Conservation (phyloP, 2,888 invertebrate genomes). For the Latheticus oryzae region DNA sequence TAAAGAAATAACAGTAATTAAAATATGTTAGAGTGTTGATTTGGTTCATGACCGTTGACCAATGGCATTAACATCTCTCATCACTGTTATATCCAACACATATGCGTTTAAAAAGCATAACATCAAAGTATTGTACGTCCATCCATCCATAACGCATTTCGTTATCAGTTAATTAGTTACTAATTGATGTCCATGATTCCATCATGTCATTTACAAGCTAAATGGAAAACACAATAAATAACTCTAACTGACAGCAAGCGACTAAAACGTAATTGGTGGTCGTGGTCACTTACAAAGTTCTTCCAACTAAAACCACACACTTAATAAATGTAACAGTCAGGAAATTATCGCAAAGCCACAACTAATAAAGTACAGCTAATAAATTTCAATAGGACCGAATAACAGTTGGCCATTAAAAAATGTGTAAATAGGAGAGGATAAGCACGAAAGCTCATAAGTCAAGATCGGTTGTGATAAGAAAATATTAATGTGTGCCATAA, state of each 20-base stretch:
- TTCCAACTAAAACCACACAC: too few relatives aligned
- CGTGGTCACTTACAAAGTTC: too few relatives aligned
- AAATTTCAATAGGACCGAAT: constrained; percentile 27
- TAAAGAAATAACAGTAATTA: too few relatives aligned
- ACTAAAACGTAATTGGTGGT: too few relatives aligned
- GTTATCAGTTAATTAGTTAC: constrained; percentile 21
- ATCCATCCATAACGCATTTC: not conserved
- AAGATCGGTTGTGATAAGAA: constrained; percentile 33
- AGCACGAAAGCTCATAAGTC: constrained; percentile 49
- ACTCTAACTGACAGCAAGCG: constrained; percentile 7
- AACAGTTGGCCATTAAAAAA: constrained; percentile 33
- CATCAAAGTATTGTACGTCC: constrained; percentile 15
- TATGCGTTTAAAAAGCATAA: constrained; percentile 1
- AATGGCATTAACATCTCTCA: too few relatives aligned
- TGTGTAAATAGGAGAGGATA: constrained; percentile 38
- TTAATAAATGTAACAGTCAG: constrained; percentile 15
- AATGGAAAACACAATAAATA: constrained; percentile 2
- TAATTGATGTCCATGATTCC: constrained; percentile 13
- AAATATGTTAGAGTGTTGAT: too few relatives aligned
- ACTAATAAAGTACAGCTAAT: constrained; percentile 10
- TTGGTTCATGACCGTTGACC: too few relatives aligned
- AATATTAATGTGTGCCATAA: constrained; percentile 25
- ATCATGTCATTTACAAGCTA: constrained; percentile 9
- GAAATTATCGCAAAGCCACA: constrained; percentile 5
- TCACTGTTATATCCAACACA: constrained; percentile 2